These are phyloP conservation scores for Drosophila obscura DNA, from an alignment of 1,140 invertebrate species.

Conservation along the genomic window DNA sequence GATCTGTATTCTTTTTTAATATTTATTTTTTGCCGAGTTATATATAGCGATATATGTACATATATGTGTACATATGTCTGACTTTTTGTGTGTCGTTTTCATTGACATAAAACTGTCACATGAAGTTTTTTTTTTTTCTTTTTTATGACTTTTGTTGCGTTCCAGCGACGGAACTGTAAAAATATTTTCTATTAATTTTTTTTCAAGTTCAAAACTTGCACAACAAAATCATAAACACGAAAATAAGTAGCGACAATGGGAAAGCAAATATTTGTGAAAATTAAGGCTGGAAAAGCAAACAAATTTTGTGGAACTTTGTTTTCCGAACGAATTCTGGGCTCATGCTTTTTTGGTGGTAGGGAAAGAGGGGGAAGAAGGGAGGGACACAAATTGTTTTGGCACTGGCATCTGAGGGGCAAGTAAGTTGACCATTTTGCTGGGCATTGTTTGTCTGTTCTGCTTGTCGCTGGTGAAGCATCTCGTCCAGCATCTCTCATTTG, in stretches of 20 bases:
- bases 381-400: conserved; percentile 33
- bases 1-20: conserved; percentile 10
- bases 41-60: neutral
- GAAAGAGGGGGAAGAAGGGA: too few relatives aligned
- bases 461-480: neutral
- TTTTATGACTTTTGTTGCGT: conserved; percentile 9
- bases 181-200: conserved; percentile 70
- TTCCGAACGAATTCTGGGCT: conserved; percentile 30
- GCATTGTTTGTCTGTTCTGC: conserved; percentile 37
- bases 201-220: conserved; percentile 36
- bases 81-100: conserved; percentile 60
- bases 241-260: too few relatives aligned
- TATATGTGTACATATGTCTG: neutral
- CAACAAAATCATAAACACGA: conserved; percentile 29
- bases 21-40: conserved; percentile 4
- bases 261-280: conserved; percentile 70
- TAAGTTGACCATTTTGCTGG: conserved; percentile 42
- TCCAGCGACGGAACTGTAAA: conserved; percentile 25
- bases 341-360: neutral
- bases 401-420: conserved; percentile 19
- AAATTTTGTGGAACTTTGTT: conserved; percentile 53
- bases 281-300: conserved; percentile 62
- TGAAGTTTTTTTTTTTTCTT: conserved; percentile 30
- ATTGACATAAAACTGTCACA: conserved; percentile 77
- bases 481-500: neutral